Base-by-base conservation (phyloP, 37 sponge, comb jelly and placozoan species). In the Ephydatia muelleri region DNA sequence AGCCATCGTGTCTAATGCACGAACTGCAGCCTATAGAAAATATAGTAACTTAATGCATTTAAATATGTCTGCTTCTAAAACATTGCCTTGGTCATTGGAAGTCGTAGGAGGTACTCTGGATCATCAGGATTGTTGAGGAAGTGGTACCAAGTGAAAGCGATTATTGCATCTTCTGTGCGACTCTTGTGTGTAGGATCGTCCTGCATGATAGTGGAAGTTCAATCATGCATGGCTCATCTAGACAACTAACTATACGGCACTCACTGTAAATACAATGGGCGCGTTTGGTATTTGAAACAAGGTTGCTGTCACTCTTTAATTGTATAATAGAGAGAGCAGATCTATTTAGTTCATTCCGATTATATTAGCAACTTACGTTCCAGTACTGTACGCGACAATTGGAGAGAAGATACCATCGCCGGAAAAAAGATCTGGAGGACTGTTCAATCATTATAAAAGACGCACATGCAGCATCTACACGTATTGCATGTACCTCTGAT, bases 21-120 rank as follows among this genome's bases (percentile, higher is more conserved):
- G 70, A 0, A 96, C 93, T 23, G 75, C 93, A 25, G 96, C 96
- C 93, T 94, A 70, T 38, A 14, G 12, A 57, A 57, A 57, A 57
- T n/a, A n/a, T 19, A 19, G 8, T 57, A 5, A 11, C 19, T 57
- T 21, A 57, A 57, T 19, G 14, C 57, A 57, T 14, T 5, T 57
- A 57, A 9, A 43, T 6, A 57, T 11, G 16, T 57, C 16, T 75
- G 30, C 11, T 25, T 36, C 3, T 36, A 74, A 21, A 14, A 23
- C 12, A 4, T 0, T 37, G 88, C 96, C 90, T 97, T 97, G 26
- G 97, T 97, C 97, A 97, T 97, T 40, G 97, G 97, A 25, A 97
- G 84, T 33, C 94, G 31, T 11, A 88, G 72, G 19, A 97, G 78
- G 68, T 91, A 97, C 26, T 97, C 97, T 0, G 94, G 94, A 16